These are phyloP conservation scores for Rhingia campestris DNA, from an alignment of 2,888 invertebrate species.

Conservation along the genomic window DNA sequence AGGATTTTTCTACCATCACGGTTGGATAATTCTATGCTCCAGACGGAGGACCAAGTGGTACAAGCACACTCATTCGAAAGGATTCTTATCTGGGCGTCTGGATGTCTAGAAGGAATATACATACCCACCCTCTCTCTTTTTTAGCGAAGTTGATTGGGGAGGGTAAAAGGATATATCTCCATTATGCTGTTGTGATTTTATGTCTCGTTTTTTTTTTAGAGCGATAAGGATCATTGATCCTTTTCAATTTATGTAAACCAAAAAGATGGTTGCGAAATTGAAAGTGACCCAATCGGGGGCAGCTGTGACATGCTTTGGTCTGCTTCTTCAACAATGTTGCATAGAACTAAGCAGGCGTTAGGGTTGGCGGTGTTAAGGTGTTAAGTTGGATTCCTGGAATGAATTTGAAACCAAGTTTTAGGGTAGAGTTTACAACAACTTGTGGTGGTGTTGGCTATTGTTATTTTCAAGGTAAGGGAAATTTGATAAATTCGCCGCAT, in stretches of 20 bases:
- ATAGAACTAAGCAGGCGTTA: not conserved
- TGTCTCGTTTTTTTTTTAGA: constrained; percentile 1
- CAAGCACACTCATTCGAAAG: constrained; percentile 23
- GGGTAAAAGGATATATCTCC: constrained; percentile 35
- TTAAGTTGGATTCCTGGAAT: constrained; percentile 18
- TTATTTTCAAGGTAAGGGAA: not conserved
- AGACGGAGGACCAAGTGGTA: constrained; percentile 49
- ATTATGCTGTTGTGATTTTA: constrained; percentile 35
- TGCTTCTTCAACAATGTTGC: constrained; percentile 42
- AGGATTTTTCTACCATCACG: constrained; percentile 54
- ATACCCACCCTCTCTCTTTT: constrained; percentile 12
- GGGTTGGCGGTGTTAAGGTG: constrained; percentile 6
- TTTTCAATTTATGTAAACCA: constrained; percentile 45
- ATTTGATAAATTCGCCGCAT: constrained; percentile 24
- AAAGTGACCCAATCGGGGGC: constrained; percentile 58
- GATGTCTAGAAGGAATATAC: constrained; percentile 9
- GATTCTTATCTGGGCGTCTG: constrained; percentile 43
- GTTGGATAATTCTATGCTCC: constrained; percentile 54
- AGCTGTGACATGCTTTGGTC: constrained; percentile 53
- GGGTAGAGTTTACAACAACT: not conserved
- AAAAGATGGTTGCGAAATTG: constrained; percentile 47
- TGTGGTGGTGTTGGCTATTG: not conserved
- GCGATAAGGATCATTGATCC: constrained; percentile 63
- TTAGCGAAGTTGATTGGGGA: constrained; percentile 34
- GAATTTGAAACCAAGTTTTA: constrained; percentile 19